phyloP scores from a whole-genome alignment of 2,113 vertebrate genomes.

The Toxotes chatareus region DNA sequence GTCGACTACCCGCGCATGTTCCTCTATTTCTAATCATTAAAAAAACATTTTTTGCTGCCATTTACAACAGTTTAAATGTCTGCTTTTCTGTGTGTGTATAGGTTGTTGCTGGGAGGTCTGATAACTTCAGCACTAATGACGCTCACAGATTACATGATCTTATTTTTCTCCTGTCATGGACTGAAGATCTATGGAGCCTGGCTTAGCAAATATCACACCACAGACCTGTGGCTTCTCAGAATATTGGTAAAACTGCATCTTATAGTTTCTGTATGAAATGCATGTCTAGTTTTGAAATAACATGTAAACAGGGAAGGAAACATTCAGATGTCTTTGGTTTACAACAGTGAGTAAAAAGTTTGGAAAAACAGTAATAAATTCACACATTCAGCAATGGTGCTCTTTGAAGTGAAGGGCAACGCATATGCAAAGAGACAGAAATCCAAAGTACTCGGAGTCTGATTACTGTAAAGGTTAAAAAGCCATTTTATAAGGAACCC shows the following conservation, averaged over 20 bases:
- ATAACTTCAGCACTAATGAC: conserved; percentile 79
- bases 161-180: conserved; percentile 84
- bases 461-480: not conserved
- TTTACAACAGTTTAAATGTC: not conserved
- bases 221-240: conserved; percentile 85
- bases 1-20: not conserved
- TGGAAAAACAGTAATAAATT: conserved; percentile 43
- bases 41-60: not conserved
- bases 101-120: conserved; percentile 81
- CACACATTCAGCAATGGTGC: not conserved
- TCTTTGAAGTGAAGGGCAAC: not conserved
- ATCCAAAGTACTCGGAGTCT: not conserved
- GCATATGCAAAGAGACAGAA: not conserved
- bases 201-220: conserved; percentile 78
- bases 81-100: conserved; percentile 50
- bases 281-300: not conserved
- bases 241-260: conserved; percentile 79
- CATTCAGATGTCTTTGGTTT: not conserved
- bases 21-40: not conserved
- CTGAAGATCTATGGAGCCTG: conserved; percentile 78
- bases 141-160: conserved; percentile 62
- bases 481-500: not conserved
- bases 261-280: not conserved
- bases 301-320: not conserved
- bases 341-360: not conserved